Evolutionary conservation across 2,888 invertebrate species (phyloP).

Genomic region (Amblyjoppa proteus): DNA sequence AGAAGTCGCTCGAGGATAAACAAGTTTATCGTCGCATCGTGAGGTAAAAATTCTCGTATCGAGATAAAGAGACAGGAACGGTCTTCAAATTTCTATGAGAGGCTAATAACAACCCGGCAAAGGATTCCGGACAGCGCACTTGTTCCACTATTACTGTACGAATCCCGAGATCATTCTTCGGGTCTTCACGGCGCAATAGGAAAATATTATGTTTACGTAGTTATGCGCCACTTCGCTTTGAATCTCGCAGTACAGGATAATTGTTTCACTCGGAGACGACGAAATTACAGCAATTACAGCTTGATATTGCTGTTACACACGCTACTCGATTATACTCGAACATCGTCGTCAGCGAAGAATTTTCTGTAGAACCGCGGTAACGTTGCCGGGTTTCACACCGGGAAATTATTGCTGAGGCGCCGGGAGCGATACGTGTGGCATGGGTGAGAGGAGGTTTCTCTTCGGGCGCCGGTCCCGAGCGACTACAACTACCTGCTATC

Average conservation of each 20-base stretch:
- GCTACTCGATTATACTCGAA: slow-evolving; percentile 13
- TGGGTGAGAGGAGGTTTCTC: slow-evolving; percentile 23
- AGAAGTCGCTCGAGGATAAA: neutral
- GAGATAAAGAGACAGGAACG: no score
- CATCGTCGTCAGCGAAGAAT: slow-evolving; percentile 16
- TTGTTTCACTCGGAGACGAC: slow-evolving; percentile 22
- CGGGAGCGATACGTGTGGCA: slow-evolving; percentile 35
- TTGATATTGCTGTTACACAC: slow-evolving; percentile 10
- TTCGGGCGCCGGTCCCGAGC: slow-evolving; percentile 31
- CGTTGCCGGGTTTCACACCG: slow-evolving; percentile 12
- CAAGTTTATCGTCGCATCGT: neutral
- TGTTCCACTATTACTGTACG: no score
- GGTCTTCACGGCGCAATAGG: no score
- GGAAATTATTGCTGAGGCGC: slow-evolving; percentile 41
- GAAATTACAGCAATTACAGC: slow-evolving; percentile 35
- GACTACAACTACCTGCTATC: slow-evolving; percentile 21
- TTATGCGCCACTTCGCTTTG: neutral
- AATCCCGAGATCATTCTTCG: no score
- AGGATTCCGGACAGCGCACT: no score
- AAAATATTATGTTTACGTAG: no score
- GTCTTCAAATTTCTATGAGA: no score
- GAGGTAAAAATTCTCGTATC: neutral
- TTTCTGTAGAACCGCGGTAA: neutral
- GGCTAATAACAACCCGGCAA: no score
- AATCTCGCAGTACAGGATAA: slow-evolving; percentile 13